These are phyloP conservation scores for Sebastes cheni DNA, from an alignment of 2,797 vertebrate species.

Conservation along the genomic window DNA sequence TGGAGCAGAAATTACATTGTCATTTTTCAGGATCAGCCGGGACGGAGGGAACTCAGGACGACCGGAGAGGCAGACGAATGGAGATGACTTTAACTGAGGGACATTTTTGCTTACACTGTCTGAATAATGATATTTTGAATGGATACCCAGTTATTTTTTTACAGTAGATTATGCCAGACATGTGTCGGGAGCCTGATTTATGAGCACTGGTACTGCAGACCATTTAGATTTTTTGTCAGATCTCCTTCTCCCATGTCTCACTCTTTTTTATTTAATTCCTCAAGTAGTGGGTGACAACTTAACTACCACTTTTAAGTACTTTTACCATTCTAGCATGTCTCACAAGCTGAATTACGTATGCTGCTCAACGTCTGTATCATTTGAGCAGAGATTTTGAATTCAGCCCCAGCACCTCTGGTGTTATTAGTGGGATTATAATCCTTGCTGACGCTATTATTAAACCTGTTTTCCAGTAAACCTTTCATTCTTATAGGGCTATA, in stretches of 20 bases:
- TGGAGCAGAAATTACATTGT: slow-evolving; percentile 84
- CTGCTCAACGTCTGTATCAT: neutral
- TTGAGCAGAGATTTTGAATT: slow-evolving; percentile 12
- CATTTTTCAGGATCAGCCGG: slow-evolving; percentile 65
- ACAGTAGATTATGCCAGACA: neutral
- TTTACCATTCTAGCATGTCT: neutral
- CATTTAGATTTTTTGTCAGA: neutral
- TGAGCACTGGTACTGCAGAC: neutral
- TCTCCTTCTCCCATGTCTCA: neutral
- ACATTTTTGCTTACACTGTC: slow-evolving; percentile 9
- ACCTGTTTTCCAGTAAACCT: slow-evolving; percentile 32
- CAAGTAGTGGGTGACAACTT: neutral
- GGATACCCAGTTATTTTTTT: neutral
- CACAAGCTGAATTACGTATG: neutral
- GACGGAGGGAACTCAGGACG: slow-evolving; percentile 43
- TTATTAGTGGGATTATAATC: slow-evolving; percentile 36
- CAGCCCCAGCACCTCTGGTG: neutral
- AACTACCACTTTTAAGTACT: neutral
- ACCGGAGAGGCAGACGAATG: slow-evolving; percentile 20
- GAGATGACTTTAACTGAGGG: slow-evolving; percentile 46
- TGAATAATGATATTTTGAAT: slow-evolving; percentile 3
- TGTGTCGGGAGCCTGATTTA: neutral
- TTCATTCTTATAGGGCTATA: slow-evolving; percentile 29
- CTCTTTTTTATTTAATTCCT: neutral
- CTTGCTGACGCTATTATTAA: slow-evolving; percentile 21